phyloP scores from a whole-genome alignment of 30 jellyfish, hydroid and myxozoan genomes.

The Pseudorhiza aurosa region DNA sequence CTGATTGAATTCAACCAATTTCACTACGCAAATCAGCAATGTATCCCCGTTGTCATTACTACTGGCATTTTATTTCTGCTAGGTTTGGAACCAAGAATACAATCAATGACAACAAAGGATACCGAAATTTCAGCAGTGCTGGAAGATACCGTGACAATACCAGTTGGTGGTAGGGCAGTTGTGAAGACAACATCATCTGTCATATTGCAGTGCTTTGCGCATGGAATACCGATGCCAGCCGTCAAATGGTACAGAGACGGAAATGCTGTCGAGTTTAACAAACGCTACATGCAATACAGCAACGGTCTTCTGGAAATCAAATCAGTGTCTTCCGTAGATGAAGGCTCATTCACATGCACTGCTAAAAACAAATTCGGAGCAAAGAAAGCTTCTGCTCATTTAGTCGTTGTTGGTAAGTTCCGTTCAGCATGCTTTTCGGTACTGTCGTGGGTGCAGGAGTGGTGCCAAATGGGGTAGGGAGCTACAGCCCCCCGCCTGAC shows the following conservation, averaged over 20 bases:
- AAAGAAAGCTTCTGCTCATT: conserved; percentile 15
- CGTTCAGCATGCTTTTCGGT: too few relatives aligned
- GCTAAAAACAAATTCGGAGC: conserved; percentile 77
- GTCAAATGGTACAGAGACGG: conserved; percentile 79
- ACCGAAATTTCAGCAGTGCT: conserved; percentile 33
- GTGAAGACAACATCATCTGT: conserved; percentile 26
- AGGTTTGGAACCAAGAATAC: conserved; percentile 61
- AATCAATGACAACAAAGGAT: conserved; percentile 3
- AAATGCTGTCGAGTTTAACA: conserved; percentile 21
- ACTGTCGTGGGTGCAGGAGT: too few relatives aligned
- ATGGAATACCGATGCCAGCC: conserved; percentile 71
- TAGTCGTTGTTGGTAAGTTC: conserved; percentile 74
- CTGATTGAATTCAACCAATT: too few relatives aligned
- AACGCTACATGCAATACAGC: conserved; percentile 26
- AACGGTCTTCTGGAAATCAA: conserved; percentile 51
- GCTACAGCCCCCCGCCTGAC: too few relatives aligned
- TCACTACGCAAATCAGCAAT: too few relatives aligned
- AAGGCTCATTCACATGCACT: conserved; percentile 63
- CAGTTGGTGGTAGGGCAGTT: conserved; percentile 56
- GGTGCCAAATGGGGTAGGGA: too few relatives aligned
- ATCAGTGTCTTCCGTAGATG: conserved; percentile 55
- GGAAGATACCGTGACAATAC: conserved; percentile 40
- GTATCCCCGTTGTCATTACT: too few relatives aligned
- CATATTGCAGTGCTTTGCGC: conserved; percentile 49
- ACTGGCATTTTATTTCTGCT: too few relatives aligned